Evolutionary conservation across 2,113 vertebrate species (phyloP).

Genomic region (Gracilinanus agilis): DNA sequence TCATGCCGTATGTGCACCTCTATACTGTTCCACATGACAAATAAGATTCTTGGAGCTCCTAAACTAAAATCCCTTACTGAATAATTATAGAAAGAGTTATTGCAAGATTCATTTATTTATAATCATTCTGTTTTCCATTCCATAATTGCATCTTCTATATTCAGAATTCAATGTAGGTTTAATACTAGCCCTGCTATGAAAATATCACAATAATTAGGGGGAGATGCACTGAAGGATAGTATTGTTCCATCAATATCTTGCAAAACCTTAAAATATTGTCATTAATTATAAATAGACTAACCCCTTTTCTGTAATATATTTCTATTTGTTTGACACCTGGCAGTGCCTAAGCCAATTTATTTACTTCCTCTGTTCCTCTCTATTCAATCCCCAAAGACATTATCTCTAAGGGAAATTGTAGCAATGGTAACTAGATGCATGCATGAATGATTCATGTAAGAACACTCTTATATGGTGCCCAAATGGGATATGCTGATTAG

Average conservation of each 20-base stretch:
- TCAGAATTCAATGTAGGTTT: conserved; percentile 61
- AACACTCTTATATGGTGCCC: conserved; percentile 43
- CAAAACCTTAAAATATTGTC: conserved; percentile 54
- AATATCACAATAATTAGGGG: conserved; percentile 41
- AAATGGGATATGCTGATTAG: conserved; percentile 2
- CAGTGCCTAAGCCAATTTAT: conserved; percentile 26
- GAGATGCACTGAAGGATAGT: conserved; percentile 52
- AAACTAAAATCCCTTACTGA: background rate
- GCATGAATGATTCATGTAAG: conserved; percentile 61
- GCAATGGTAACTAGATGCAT: conserved; percentile 11
- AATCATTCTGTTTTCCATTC: conserved; percentile 55
- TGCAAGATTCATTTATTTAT: conserved; percentile 36
- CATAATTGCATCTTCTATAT: conserved; percentile 42
- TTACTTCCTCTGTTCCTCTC: conserved; percentile 39
- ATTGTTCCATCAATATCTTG: conserved; percentile 38
- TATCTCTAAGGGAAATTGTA: conserved; percentile 54
- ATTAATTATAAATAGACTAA: conserved; percentile 66
- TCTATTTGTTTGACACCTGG: conserved; percentile 63
- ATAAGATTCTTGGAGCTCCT: conserved; percentile 39
- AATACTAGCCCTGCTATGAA: conserved; percentile 57
- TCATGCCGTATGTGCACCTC: background rate
- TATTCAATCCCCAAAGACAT: conserved; percentile 37
- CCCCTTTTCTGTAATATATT: conserved; percentile 43
- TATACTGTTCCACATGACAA: background rate
- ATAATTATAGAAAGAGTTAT: conserved; percentile 41